These are phyloP conservation scores for Psittacula derbiana DNA, from an alignment of 2,797 vertebrate genomes.

Conservation along the genomic window DNA sequence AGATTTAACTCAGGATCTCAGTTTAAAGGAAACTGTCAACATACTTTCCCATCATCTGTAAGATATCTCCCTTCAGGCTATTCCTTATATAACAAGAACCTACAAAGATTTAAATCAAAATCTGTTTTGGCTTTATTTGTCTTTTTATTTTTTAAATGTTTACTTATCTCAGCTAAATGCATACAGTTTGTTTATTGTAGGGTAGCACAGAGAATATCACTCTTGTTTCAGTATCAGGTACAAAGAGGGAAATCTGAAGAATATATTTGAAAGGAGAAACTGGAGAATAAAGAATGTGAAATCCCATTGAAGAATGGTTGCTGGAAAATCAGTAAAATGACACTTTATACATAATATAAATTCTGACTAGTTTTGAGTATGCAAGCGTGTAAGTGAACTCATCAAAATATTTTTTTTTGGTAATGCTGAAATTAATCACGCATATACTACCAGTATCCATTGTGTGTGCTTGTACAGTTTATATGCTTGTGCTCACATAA, in stretches of 20 bases:
- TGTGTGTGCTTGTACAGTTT: background rate
- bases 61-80: background rate
- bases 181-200: background rate
- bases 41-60: background rate
- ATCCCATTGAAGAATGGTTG: background rate
- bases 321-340: background rate
- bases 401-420: background rate
- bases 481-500: background rate
- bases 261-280: background rate
- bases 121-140: background rate
- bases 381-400: background rate
- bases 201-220: background rate
- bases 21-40: background rate
- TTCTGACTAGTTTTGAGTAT: background rate
- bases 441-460: background rate
- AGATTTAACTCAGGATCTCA: background rate
- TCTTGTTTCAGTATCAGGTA: background rate
- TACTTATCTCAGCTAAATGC: background rate
- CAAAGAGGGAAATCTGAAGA: background rate
- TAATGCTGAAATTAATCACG: background rate
- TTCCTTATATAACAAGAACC: constrained; percentile 1
- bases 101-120: background rate
- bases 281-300: background rate
- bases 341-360: background rate
- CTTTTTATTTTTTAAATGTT: background rate